Evolutionary conservation across 2,797 vertebrate genomes (phyloP), one percentile per base, ranked within the genome.

Genomic region (Podarcis siculus): DNA sequence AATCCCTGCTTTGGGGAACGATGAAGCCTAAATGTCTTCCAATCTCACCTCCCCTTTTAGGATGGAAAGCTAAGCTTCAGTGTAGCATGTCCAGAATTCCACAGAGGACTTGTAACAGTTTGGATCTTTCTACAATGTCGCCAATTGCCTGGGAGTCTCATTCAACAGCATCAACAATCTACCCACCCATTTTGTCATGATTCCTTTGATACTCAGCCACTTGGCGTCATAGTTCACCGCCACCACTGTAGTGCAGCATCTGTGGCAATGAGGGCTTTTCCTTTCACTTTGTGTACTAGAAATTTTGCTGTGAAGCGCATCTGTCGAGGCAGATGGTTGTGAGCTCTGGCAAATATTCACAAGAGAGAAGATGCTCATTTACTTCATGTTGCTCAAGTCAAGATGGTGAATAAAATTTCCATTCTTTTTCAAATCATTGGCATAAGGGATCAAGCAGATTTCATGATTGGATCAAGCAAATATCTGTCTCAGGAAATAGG

Each of bases 1-100:
- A 89, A 89, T 89, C 88, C 83, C 58, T 81, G 27, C 61, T 81
- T 86, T 89, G 61, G 78, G 71, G 27, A 82, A 13, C 23, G 7
- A 32, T 67, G 42, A 78, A 75, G 76, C 32, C 72, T 71, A 42
- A 87, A 66, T 39, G 39, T 72, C 42, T 67, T 77, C 78, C 64
- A 89, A 76, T 55, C n/a, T 58, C 76, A 30, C 27, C 19, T 45
- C 58, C 61, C 69, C 19, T 85, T 82, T 86, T 55, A 86, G 72
- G 83, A 76, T 27, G 8, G 58, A 64, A 85, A 76, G 66, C 45
- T 84, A 88, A 88, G 49, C 75, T n/a, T 8, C 61, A 66, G 42
- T 81, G 42, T 45, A 66, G 61, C 32, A 27, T 66, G 35, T 15
- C 42, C 13, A 81, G 30, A 32, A 67, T 69, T 81, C 39, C 39